Evolutionary conservation across 2,888 invertebrate species (phyloP).

Genomic region (Melangyna quadrimaculata): DNA sequence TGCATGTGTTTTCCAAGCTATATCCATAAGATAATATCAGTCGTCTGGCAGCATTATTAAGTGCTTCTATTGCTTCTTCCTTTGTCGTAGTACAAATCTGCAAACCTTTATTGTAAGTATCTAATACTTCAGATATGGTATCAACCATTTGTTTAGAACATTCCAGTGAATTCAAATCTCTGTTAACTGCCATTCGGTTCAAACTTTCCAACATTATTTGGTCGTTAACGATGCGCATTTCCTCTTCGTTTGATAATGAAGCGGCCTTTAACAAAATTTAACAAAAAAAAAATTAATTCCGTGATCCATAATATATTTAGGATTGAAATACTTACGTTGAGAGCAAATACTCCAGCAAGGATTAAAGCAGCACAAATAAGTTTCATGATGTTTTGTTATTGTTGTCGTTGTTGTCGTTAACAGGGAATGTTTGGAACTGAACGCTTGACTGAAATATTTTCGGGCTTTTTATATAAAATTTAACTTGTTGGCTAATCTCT

Average conservation of each 20-base stretch:
- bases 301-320: no score
- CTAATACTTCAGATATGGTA: neutral
- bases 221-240: neutral
- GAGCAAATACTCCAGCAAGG: conserved; percentile 4
- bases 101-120: neutral
- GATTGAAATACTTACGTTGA: neutral
- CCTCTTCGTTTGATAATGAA: neutral
- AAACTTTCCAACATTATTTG: neutral
- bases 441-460: neutral
- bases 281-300: neutral
- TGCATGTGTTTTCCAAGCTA: neutral
- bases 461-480: neutral
- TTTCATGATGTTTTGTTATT: neutral
- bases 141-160: neutral
- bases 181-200: neutral
- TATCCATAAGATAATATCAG: no score
- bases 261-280: neutral
- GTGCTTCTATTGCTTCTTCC: neutral
- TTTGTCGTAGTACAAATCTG: neutral
- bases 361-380: neutral
- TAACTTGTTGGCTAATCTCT: neutral
- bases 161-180: neutral
- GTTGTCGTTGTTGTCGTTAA: neutral
- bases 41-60: neutral
- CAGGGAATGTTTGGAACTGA: neutral